Percentiles rank a stretch among this genome's conserved stretches.
phyloP scores from a whole-genome alignment of 2,888 invertebrate species.

The Oithona nana region DNA sequence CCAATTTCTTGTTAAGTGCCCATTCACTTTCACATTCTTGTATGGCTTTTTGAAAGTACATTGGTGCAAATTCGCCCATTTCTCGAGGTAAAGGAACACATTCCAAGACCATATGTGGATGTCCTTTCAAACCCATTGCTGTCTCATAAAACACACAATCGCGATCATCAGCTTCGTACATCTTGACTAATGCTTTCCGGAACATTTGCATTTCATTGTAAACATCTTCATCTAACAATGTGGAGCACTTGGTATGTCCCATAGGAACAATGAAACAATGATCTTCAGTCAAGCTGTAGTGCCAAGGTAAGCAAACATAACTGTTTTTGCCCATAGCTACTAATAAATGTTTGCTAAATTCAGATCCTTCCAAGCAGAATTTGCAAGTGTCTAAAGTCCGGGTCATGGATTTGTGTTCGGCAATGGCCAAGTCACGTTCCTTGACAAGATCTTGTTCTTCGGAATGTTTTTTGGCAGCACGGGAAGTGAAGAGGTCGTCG shows the following conservation, averaged over 20 bases:
- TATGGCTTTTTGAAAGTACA: conserved; percentile 88
- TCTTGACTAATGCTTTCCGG: conserved; percentile 51
- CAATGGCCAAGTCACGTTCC: conserved; percentile 45
- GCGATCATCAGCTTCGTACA: conserved; percentile 49
- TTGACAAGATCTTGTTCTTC: conserved; percentile 40
- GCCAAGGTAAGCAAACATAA: conserved; percentile 63
- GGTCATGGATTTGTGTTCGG: conserved; percentile 47
- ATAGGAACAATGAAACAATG: conserved; percentile 70
- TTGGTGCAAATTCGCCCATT: conserved; percentile 68
- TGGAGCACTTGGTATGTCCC: conserved; percentile 56
- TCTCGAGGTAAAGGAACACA: conserved; percentile 71
- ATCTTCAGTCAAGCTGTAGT: conserved; percentile 56
- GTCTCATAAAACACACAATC: conserved; percentile 83
- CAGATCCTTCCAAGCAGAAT: conserved; percentile 58
- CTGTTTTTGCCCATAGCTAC: conserved; percentile 53
- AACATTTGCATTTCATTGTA: conserved; percentile 69
- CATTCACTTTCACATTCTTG: conserved; percentile 87
- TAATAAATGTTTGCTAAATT: conserved; percentile 63
- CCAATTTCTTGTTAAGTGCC: conserved; percentile 79
- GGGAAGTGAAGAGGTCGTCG: conserved; percentile 65
- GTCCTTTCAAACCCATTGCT: conserved; percentile 45
- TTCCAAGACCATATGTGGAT: conserved; percentile 67
- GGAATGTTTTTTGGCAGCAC: conserved; percentile 43
- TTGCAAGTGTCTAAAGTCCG: conserved; percentile 57
- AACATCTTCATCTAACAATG: conserved; percentile 77